Conservation (phyloP, 1,140 invertebrate genomes). For the Lasioglossum albipes region DNA sequence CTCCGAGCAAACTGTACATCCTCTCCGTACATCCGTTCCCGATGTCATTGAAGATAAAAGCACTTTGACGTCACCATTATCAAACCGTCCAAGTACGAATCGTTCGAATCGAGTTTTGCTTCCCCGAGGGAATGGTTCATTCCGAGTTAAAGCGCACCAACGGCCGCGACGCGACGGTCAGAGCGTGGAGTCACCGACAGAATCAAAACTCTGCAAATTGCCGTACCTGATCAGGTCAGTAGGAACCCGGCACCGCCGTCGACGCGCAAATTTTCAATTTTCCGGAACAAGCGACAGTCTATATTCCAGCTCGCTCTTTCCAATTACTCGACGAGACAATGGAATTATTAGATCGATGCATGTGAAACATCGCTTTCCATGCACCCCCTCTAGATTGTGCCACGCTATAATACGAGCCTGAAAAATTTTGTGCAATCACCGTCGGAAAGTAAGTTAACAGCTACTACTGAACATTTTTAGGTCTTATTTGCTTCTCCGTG, state of each 20-base stretch:
- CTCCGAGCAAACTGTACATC: background rate
- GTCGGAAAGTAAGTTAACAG: too few species aligned
- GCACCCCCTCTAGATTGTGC: constrained; percentile 40
- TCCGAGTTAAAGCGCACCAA: constrained; percentile 42
- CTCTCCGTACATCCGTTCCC: background rate
- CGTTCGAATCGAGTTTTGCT: constrained; percentile 31
- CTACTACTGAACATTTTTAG: too few species aligned
- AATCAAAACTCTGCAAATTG: constrained; percentile 55
- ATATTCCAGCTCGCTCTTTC: constrained; percentile 33
- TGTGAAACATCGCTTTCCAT: background rate
- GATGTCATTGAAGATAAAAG: constrained; percentile 32
- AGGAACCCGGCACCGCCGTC: constrained; percentile 15
- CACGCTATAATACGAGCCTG: background rate
- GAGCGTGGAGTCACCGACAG: constrained; percentile 9
- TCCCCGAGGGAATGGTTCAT: constrained; percentile 9
- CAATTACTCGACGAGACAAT: constrained; percentile 41
- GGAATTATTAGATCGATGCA: constrained; percentile 37
- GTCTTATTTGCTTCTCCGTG: too few species aligned
- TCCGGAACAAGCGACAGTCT: background rate
- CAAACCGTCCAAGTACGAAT: constrained; percentile 39
- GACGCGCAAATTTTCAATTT: constrained; percentile 54
- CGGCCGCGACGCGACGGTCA: background rate
- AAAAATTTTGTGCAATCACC: background rate
- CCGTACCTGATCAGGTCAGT: constrained; percentile 39
- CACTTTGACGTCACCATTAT: constrained; percentile 38